These are phyloP conservation scores for Bryconaethiops microstoma DNA, from an alignment of 2,797 vertebrate genomes.

Conservation along the genomic window DNA sequence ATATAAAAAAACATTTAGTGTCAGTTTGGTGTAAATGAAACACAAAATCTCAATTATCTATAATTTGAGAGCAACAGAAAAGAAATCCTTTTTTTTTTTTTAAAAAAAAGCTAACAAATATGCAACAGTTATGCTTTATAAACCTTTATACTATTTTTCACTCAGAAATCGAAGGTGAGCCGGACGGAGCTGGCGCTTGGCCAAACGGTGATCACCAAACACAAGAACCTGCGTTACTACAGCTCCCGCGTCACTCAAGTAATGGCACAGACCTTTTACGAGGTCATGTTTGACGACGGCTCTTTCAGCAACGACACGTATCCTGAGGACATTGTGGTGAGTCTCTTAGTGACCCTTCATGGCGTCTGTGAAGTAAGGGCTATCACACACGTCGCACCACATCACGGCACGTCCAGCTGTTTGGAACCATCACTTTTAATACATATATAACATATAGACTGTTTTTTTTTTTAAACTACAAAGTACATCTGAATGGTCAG, in stretches of 20 bases:
- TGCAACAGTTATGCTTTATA: not conserved
- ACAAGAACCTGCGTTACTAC: conserved; percentile 95
- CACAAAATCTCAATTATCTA: too few relatives aligned
- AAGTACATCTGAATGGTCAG: too few relatives aligned
- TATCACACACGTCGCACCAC: not conserved
- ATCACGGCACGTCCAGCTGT: too few relatives aligned
- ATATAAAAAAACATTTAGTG: too few relatives aligned
- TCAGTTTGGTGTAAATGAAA: too few relatives aligned
- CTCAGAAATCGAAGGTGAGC: conserved; percentile 82
- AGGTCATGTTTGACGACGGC: conserved; percentile 96
- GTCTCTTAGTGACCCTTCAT: conserved; percentile 44
- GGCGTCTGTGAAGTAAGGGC: not conserved
- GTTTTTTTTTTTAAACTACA: too few relatives aligned
- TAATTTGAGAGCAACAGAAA: not conserved
- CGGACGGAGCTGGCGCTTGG: conserved; percentile 85
- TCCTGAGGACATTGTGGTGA: conserved; percentile 97
- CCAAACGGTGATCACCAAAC: conserved; percentile 96
- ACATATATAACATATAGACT: too few relatives aligned
- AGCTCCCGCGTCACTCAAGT: conserved; percentile 89
- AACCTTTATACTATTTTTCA: not conserved
- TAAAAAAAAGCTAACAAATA: not conserved
- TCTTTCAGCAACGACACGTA: conserved; percentile 96
- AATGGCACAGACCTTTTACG: conserved; percentile 92
- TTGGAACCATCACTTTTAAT: too few relatives aligned
- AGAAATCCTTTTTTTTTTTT: too few relatives aligned